Evolutionary conservation across 2,113 vertebrate genomes (phyloP), one percentile per base, ranked within the genome.

Genomic region (Telmatochromis bifrenatus): DNA sequence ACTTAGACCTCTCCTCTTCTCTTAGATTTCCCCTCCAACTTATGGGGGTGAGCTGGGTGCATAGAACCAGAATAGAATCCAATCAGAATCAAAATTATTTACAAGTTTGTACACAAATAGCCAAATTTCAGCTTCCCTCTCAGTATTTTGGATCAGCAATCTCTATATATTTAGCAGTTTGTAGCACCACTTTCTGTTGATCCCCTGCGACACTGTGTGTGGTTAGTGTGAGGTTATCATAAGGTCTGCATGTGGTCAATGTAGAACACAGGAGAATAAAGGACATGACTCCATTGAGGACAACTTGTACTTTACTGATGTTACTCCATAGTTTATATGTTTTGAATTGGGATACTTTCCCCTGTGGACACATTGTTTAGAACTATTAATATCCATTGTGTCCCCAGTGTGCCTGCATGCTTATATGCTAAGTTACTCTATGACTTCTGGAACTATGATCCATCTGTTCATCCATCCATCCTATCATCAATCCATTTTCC

Each of bases 141-240:
- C 51, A 47, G 54, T 53, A 56, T 85, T 54, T 89, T 87, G 12
- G 88, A 81, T 89, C 82, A 65, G 79, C 33, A 35, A 35, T 60
- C 79, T 51, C 21, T 79, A 45, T 33, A 11, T 8, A 12, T 62
- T 75, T 12, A 5, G 10, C 2, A 42, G 26, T 8, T 86, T 84
- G 65, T 23, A 80, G 75, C n/a, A 37, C 39, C 31, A 55, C 17
- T 70, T 89, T 28, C 28, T 83, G 80, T 77, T 91, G 68, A 87
- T 55, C 51, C 45, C 26, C 47, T 79, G 39, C 60, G 33, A n/a
- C 75, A n/a, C 83, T 33, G 79, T 93, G 91, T 94, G 88, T 91
- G 90, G 92, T 91, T 89, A 91, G 80, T 81, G 79, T 88, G 81
- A 85, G 83, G 84, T 87, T 23, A 53, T 7, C 82, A 65, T 60